Evolutionary conservation across 1,140 invertebrate species (phyloP).

Genomic region (Zophobas atratus): DNA sequence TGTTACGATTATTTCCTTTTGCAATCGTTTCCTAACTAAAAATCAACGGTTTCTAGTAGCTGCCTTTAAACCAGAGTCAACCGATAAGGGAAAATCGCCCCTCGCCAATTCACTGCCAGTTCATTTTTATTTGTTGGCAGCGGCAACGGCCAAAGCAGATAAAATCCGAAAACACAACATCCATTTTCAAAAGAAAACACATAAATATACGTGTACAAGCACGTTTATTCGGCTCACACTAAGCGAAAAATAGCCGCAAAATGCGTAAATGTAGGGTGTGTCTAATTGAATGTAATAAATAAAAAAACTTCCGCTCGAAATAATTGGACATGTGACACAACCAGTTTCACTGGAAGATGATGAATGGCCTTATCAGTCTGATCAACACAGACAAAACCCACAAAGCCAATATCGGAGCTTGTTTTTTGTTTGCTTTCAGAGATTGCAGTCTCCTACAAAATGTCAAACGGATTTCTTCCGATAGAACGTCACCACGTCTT

Average conservation of each 20-base stretch:
- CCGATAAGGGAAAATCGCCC: no score
- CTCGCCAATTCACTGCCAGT: no score
- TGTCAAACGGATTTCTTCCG: slow-evolving; percentile 10
- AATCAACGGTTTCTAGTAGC: no score
- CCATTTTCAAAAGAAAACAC: background rate
- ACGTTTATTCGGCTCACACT: no score
- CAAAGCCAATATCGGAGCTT: slow-evolving; percentile 5
- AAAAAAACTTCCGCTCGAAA: background rate
- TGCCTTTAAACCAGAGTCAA: no score
- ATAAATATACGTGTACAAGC: background rate
- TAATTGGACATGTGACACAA: slow-evolving; percentile 13
- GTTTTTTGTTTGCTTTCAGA: background rate
- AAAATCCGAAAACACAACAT: no score
- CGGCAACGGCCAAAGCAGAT: no score
- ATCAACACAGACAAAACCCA: slow-evolving; percentile 2
- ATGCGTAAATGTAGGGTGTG: background rate
- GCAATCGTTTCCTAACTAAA: no score
- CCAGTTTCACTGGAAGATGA: slow-evolving; percentile 14
- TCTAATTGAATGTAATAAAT: slow-evolving; percentile 11
- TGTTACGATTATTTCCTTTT: no score
- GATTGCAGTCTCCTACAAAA: background rate
- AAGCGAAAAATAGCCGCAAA: no score
- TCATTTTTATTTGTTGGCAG: no score
- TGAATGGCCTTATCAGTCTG: slow-evolving; percentile 25
- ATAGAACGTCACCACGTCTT: slow-evolving; percentile 1